phyloP scores from a whole-genome alignment of 2,113 vertebrate species.

The Progne subis region DNA sequence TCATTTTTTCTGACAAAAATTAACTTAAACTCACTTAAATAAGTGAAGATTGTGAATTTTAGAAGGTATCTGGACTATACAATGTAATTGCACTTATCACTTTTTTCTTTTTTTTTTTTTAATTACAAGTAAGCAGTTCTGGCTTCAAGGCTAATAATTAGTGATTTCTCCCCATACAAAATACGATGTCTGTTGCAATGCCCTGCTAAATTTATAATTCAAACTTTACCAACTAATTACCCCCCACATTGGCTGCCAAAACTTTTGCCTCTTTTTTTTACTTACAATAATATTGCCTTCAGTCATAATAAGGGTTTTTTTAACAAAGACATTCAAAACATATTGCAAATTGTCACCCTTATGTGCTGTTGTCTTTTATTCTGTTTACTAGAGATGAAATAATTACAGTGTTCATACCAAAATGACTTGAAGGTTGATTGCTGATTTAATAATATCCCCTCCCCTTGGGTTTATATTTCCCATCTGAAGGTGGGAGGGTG shows the following conservation, averaged over 20 bases:
- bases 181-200: not conserved
- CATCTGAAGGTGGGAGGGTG: slow-evolving; percentile 39
- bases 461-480: slow-evolving; percentile 31
- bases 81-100: accelerated
- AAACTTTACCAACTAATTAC: slow-evolving; percentile 25
- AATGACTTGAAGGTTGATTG: slow-evolving; percentile 53
- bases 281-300: slow-evolving; percentile 18
- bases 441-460: slow-evolving; percentile 42
- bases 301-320: slow-evolving; percentile 9
- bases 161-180: not conserved
- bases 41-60: not conserved
- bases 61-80: not conserved
- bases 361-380: slow-evolving; percentile 45
- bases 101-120: not conserved
- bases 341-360: slow-evolving; percentile 47
- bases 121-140: not conserved
- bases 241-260: not conserved
- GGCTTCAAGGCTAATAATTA: not conserved
- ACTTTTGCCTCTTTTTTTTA: not conserved
- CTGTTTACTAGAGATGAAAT: slow-evolving; percentile 51
- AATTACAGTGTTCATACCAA: slow-evolving; percentile 54
- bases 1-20: not conserved
- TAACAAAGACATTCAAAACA: slow-evolving; percentile 48
- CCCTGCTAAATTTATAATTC: slow-evolving; percentile 17
- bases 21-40: not conserved